These are phyloP conservation scores for Echinops telfairi DNA, from an alignment of 2,113 vertebrate species.

Conservation along the genomic window DNA sequence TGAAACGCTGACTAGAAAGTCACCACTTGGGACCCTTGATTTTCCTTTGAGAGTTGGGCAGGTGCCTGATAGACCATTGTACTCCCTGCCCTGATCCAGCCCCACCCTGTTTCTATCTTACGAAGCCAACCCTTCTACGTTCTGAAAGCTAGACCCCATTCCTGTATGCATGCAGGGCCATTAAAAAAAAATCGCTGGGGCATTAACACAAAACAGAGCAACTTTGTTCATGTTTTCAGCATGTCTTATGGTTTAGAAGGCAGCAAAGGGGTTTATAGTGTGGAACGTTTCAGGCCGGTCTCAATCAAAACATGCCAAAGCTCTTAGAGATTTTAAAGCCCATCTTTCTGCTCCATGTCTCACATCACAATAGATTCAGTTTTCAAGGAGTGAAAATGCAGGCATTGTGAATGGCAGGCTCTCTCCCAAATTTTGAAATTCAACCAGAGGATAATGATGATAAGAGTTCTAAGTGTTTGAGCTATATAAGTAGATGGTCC, in stretches of 20 bases:
- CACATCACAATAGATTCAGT: slow-evolving; percentile 21
- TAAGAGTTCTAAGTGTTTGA: neutral
- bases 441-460: neutral
- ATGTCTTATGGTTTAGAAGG: slow-evolving; percentile 55
- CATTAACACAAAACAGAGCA: slow-evolving; percentile 19
- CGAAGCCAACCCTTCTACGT: slow-evolving; percentile 18
- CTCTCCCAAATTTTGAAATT: neutral
- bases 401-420: neutral
- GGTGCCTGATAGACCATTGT: neutral
- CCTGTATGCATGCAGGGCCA: neutral
- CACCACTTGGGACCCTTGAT: neutral
- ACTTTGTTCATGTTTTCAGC: neutral
- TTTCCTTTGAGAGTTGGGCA: slow-evolving; percentile 21
- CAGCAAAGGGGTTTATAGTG: slow-evolving; percentile 54
- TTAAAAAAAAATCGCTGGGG: slow-evolving; percentile 1
- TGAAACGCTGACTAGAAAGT: slow-evolving; percentile 29
- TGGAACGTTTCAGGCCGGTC: slow-evolving; percentile 47
- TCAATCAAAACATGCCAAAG: slow-evolving; percentile 46
- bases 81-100: neutral
- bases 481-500: neutral
- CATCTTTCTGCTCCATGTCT: neutral
- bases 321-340: neutral
- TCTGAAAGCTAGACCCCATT: slow-evolving; percentile 20
- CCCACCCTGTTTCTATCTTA: neutral
- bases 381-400: slow-evolving; percentile 43